Evolutionary conservation across 2,888 invertebrate genomes (phyloP).

Genomic region (Agrilus mali): DNA sequence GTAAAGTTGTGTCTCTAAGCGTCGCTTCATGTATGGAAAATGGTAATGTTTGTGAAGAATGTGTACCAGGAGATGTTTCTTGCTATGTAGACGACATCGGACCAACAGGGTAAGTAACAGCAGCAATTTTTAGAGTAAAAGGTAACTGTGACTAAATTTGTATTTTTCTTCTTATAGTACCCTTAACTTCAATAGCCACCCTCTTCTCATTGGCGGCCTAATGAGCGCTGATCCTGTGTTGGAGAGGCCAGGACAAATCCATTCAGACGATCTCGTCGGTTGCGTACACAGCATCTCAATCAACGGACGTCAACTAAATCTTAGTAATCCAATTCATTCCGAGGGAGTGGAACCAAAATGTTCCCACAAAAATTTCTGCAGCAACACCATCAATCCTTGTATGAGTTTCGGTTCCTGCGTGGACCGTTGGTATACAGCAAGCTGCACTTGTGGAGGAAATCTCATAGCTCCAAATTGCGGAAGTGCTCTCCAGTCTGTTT

Average conservation of each 20-base stretch:
- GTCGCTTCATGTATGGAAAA: constrained; percentile 72
- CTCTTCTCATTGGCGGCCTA: constrained; percentile 75
- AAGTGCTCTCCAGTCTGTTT: constrained; percentile 64
- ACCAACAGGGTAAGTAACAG: constrained; percentile 10
- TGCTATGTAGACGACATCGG: constrained; percentile 73
- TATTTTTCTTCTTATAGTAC: constrained; percentile 49
- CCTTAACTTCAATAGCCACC: constrained; percentile 81
- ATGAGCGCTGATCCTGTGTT: constrained; percentile 73
- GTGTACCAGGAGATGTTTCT: constrained; percentile 65
- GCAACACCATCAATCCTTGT: constrained; percentile 43
- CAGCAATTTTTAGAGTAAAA: too few relatives aligned
- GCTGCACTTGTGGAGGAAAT: constrained; percentile 57
- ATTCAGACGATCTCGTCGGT: constrained; percentile 86
- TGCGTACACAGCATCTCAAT: constrained; percentile 85
- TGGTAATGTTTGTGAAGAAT: constrained; percentile 77
- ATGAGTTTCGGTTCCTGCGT: constrained; percentile 58
- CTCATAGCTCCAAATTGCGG: constrained; percentile 70
- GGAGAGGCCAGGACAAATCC: constrained; percentile 80
- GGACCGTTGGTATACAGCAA: constrained; percentile 71
- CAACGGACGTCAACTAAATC: constrained; percentile 72
- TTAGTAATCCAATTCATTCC: constrained; percentile 63
- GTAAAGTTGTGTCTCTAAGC: constrained; percentile 74
- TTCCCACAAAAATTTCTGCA: constrained; percentile 55
- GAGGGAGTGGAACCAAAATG: constrained; percentile 66
- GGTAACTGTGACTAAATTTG: background rate